Evolutionary conservation across 2,888 invertebrate genomes (phyloP), one percentile per base, ranked within the genome.

Genomic region (Flexamia atlantica): DNA sequence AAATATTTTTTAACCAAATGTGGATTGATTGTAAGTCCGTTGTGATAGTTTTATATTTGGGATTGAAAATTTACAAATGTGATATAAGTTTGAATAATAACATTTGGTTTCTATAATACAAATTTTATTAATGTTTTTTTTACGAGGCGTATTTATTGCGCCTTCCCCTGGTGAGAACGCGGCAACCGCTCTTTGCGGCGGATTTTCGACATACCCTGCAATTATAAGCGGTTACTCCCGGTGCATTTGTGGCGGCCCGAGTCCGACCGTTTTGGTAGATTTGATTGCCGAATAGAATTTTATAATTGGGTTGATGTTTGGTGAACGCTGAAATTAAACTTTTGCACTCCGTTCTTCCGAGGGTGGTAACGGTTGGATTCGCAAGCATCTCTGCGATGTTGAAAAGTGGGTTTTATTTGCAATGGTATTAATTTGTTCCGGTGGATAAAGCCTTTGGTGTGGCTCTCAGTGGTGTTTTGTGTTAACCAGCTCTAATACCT

Each of bases 181-280:
- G 17, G 30, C 30, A 70, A 32, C 40, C 40, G 70, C 70, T 40
- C 40, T 70, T 40, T 70, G 36, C 40, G 36, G 36, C 40, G 40
- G 70, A 70, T 36, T 70, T 40, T 70, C 36, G 23, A 40, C 70
- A 70, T 70, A 40, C 70, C 68, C 70, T 40, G 70, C 40, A 70
- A 70, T 70, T 70, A 70, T 70, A 70, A 40, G 70, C 40, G 70
- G 70, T 70, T 70, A 70, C 32, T 20, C 4, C 30, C 20, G 70
- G 40, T 70, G 70, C 70, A 36, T 70, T 20, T 40, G 70, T 36
- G 70, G 23, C 64, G 3, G 57, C 68, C 32, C 2, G 1, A 70
- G 40, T 40, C 20, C 0, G 17, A 20, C 40, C 14, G 20, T 70
- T 70, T 36, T 40, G 20, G 20, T 70, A 23, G 70, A 36, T 40